Conservation (phyloP, 2,888 invertebrate species). For the Gortyna flavago region DNA sequence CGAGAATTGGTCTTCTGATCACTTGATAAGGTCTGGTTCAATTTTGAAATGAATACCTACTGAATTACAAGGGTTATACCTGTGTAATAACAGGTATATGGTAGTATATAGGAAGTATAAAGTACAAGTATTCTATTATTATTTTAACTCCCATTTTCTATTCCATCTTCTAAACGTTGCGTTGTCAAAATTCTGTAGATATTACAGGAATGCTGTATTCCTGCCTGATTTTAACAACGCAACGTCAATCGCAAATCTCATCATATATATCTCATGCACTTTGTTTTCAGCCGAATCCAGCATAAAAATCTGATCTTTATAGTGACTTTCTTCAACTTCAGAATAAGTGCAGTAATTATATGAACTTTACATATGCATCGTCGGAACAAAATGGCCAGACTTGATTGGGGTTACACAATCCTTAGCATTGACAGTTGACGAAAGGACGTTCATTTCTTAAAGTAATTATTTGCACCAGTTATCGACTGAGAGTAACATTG, state of each 20-base stretch:
- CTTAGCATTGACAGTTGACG: conserved; percentile 54
- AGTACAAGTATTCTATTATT: neutral
- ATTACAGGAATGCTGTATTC: too few species aligned
- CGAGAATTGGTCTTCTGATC: neutral
- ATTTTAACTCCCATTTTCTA: neutral
- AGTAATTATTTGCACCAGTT: conserved; percentile 48
- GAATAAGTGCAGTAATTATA: conserved; percentile 53
- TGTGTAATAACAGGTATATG: too few species aligned
- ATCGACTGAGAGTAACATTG: conserved; percentile 24
- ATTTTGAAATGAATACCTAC: neutral
- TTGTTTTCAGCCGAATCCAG: conserved; percentile 19
- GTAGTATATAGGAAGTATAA: too few species aligned
- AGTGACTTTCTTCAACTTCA: conserved; percentile 36
- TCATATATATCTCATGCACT: neutral
- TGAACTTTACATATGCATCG: conserved; percentile 43
- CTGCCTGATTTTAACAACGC: neutral
- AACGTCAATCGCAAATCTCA: neutral
- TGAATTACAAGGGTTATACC: neutral
- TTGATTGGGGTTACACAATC: conserved; percentile 32
- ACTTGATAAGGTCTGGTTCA: neutral
- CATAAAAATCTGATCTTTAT: conserved; percentile 33
- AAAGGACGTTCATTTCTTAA: conserved; percentile 53
- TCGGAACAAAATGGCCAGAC: conserved; percentile 35
- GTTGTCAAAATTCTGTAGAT: neutral
- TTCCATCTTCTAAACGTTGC: neutral